A percentile compares a stretch with the other conserved stretches of the same genome.
Conservation (phyloP, 2,113 vertebrate genomes). For the Clinocottus analis region DNA sequence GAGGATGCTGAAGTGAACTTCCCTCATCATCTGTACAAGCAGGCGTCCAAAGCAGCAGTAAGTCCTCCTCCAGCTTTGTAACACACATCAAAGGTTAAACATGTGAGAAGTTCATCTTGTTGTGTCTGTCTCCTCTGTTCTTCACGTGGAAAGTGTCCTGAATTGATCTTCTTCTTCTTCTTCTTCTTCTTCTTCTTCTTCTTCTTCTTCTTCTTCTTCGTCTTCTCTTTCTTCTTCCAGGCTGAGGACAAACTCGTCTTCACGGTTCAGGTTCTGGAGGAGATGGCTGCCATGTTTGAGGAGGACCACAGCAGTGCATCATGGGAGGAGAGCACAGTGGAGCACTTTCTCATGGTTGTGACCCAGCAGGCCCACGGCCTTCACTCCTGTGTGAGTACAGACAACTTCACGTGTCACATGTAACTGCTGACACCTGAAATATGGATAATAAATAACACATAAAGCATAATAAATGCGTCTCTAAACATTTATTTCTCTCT, state of each 20-base stretch:
- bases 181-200: too few relatives aligned
- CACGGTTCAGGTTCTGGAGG: slow-evolving; percentile 60
- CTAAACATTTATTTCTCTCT: background rate
- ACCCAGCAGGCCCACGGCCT: slow-evolving; percentile 55
- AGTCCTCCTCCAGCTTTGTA: slow-evolving; percentile 20
- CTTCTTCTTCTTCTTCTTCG: too few relatives aligned
- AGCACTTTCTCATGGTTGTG: slow-evolving; percentile 61
- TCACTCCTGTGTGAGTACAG: slow-evolving; percentile 63
- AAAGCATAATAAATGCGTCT: background rate
- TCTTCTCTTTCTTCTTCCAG: too few relatives aligned
- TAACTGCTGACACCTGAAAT: background rate
- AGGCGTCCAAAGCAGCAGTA: slow-evolving; percentile 47
- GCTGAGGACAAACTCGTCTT: slow-evolving; percentile 63
- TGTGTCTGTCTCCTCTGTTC: background rate
- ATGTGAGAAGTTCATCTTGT: background rate
- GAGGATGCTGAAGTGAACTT: slow-evolving; percentile 39
- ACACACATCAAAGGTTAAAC: background rate
- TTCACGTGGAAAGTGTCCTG: background rate
- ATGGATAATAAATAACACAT: too few relatives aligned
- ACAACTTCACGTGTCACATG: background rate
- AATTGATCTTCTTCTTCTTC: too few relatives aligned
- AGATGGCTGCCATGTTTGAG: slow-evolving; percentile 56
- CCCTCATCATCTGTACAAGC: slow-evolving; percentile 48
- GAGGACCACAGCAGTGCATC: slow-evolving; percentile 55
- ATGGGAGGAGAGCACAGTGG: slow-evolving; percentile 65